Conservation (phyloP, 2,888 invertebrate genomes). For the Aphelenchoides bicaudatus region DNA sequence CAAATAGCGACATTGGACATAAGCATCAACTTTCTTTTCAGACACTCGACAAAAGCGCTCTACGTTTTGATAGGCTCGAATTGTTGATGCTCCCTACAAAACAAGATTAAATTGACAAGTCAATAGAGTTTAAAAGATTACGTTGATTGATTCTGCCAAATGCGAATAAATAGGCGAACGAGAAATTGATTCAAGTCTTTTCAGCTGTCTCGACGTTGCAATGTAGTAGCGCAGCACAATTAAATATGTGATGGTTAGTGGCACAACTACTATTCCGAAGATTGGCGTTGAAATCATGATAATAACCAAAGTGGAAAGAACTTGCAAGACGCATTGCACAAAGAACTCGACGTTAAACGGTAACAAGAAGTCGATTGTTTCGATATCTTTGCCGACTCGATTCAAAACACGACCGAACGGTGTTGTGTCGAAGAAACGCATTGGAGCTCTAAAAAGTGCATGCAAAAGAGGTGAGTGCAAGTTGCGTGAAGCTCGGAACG, state of each 20-base stretch:
- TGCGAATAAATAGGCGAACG: conserved; percentile 61
- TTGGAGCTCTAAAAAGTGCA: conserved; percentile 57
- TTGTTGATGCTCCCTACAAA: conserved; percentile 52
- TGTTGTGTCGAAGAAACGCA: conserved; percentile 58
- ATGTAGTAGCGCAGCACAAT: conserved; percentile 76
- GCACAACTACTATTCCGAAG: conserved; percentile 54
- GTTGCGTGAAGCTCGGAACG: conserved; percentile 50
- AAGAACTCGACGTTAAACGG: conserved; percentile 59
- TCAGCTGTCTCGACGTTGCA: conserved; percentile 78
- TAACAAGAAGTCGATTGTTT: conserved; percentile 56
- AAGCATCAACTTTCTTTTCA: conserved; percentile 57
- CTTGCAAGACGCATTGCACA: conserved; percentile 54
- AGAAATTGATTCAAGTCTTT: conserved; percentile 58
- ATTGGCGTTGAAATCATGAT: conserved; percentile 59
- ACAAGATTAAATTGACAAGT: not conserved
- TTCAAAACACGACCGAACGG: conserved; percentile 59
- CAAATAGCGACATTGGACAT: conserved; percentile 53
- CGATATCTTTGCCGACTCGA: conserved; percentile 59
- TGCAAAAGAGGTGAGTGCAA: conserved; percentile 57
- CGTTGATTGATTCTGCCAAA: conserved; percentile 56
- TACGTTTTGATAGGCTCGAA: conserved; percentile 53
- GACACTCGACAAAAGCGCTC: conserved; percentile 52
- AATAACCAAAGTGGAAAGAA: conserved; percentile 55
- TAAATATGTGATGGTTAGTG: conserved; percentile 51
- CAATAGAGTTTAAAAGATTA: conserved; percentile 7